Evolutionary conservation across 2,113 vertebrate species (phyloP), one percentile per base, ranked within the genome.

Genomic region (Marmota monax): DNA sequence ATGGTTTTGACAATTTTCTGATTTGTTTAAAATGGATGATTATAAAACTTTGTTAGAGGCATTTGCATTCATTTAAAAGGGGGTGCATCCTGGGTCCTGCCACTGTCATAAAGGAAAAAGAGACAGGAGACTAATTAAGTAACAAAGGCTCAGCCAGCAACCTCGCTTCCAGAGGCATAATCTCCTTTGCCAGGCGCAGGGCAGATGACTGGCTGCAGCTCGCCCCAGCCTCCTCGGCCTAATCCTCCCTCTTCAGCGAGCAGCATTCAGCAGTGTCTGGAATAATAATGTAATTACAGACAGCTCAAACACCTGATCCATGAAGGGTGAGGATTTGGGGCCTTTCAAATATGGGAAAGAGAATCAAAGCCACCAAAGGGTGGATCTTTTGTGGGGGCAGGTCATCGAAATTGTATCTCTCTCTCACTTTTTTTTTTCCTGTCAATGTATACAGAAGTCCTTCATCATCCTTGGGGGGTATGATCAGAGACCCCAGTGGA

Each of bases 71-170:
- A 37, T 94, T 96, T 97, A 94, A 84, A 95, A 90, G 84, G 17
- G 91, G 34, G 76, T 58, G 13, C 5, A 0, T 90, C 90, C 42
- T 87, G 92, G 82, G 92, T 69, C 88, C 42, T 89, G 72, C 34
- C 45, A 67, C 96, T 94, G 94, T 90, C 92, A 96, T 8, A 53
- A 61, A 92, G 90, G 80, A 65, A 94, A 93, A 95, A 88, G 72
- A 96, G 96, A 96, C 94, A 98, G 73, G 95, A 97, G 86, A 85
- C 93, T 1, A 37, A 98, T 97, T 97, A 98, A 98, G 92, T 82
- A 90, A 84, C 67, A 92, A 94, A 39, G 69, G 79, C 94, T 94
- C 79, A 45, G 90, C 83, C 95, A 83, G 90, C 88, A 94, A 73
- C 83, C 84, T 89, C 37, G 1, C 0, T 84, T 97, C 89, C 92